phyloP scores from a whole-genome alignment of 2,888 invertebrate species.

The Leptarthrus brevirostris region DNA sequence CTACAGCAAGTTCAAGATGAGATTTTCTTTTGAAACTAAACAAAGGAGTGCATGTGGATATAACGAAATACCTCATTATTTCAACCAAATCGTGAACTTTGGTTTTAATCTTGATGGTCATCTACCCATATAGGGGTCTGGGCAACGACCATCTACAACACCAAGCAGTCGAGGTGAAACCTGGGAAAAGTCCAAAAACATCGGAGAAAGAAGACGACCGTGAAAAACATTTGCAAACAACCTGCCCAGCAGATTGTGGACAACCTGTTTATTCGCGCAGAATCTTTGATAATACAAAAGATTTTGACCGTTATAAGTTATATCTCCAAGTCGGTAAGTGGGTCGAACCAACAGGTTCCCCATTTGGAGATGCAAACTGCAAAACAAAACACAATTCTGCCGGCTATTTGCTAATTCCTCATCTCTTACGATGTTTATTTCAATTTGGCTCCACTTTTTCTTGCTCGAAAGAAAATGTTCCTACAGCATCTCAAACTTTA shows the following conservation, averaged over 20 bases:
- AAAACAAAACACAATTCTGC: background rate
- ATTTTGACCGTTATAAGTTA: slow-evolving; percentile 44
- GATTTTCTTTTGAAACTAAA: no score
- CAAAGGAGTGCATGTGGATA: no score
- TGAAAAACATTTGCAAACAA: slow-evolving; percentile 5
- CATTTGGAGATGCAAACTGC: slow-evolving; percentile 7
- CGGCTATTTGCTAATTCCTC: background rate
- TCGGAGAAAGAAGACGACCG: slow-evolving; percentile 4
- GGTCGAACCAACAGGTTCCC: slow-evolving; percentile 40
- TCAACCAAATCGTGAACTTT: no score
- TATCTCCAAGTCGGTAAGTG: slow-evolving; percentile 34
- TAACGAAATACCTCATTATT: no score
- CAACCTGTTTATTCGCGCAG: background rate
- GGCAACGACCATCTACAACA: no score
- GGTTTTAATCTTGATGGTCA: background rate
- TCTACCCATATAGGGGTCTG: no score
- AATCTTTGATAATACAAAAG: slow-evolving; percentile 17
- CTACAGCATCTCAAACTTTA: background rate
- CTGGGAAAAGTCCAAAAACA: background rate
- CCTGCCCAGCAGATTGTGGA: slow-evolving; percentile 9
- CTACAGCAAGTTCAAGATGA: no score
- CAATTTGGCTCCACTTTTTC: slow-evolving; percentile 12
- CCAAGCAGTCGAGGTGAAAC: background rate
- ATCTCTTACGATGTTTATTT: slow-evolving; percentile 5
- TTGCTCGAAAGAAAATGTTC: background rate